A percentile compares a stretch with the other conserved stretches of the same genome.
These are phyloP conservation scores for Rhopilema esculentum DNA, from an alignment of 30 jellyfish, hydroid and myxozoan species.

Conservation along the genomic window DNA sequence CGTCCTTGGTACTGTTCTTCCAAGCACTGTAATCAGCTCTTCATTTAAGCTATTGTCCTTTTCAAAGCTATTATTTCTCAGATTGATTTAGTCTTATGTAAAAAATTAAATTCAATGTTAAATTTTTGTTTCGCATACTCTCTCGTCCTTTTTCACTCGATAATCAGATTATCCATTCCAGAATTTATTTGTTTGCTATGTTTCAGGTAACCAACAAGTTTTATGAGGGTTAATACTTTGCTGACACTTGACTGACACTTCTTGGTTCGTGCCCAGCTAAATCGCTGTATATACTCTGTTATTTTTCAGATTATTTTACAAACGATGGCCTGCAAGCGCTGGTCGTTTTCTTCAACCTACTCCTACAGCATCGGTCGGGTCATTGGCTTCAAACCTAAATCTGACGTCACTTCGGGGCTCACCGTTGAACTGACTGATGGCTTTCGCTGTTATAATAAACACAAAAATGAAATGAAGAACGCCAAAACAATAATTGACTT, in stretches of 20 bases:
- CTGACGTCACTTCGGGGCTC: conserved; percentile 41
- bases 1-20: not conserved
- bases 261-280: no score
- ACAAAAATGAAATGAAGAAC: conserved; percentile 16
- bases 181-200: no score
- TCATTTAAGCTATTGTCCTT: not conserved
- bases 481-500: conserved; percentile 75
- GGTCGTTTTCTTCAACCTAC: conserved; percentile 77
- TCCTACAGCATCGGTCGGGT: conserved; percentile 90
- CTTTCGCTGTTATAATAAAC: conserved; percentile 72
- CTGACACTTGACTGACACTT: no score
- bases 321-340: conserved; percentile 92
- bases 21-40: not conserved
- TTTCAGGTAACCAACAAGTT: not conserved
- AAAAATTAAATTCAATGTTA: no score
- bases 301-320: conserved; percentile 63
- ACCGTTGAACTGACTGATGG: conserved; percentile 80
- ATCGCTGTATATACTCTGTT: no score
- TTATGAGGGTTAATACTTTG: no score
- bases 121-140: no score
- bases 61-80: not conserved
- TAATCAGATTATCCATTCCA: no score
- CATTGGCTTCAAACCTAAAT: conserved; percentile 66
- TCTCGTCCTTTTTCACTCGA: no score
- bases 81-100: conserved; percentile 6